Conservation (phyloP, 1,140 invertebrate species). For the Leptopilina clavipes region DNA sequence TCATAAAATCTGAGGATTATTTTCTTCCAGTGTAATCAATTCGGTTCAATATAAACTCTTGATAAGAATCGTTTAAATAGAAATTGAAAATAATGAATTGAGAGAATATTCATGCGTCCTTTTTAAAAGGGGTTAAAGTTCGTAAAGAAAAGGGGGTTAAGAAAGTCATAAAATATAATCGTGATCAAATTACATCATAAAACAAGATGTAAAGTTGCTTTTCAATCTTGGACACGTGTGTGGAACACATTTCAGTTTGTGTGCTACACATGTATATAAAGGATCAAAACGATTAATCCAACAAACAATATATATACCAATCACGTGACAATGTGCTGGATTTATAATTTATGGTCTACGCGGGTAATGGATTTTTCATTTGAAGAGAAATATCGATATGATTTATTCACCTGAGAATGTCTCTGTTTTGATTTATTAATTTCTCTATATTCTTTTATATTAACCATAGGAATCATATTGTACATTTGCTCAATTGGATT, state of each 20-base stretch:
- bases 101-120: too few species aligned
- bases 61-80: too few species aligned
- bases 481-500: too few species aligned
- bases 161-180: constrained; percentile 3
- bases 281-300: constrained; percentile 3
- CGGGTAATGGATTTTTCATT: constrained; percentile 15
- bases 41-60: too few species aligned
- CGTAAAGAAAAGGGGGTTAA: not conserved
- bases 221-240: not conserved
- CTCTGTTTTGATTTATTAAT: constrained; percentile 13
- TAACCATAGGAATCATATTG: too few species aligned
- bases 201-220: not conserved
- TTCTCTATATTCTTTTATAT: not conserved
- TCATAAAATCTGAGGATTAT: too few species aligned
- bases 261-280: not conserved
- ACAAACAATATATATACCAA: constrained; percentile 31
- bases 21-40: too few species aligned
- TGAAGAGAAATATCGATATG: not conserved
- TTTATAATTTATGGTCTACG: not conserved
- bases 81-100: too few species aligned
- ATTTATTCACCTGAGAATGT: not conserved
- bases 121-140: too few species aligned
- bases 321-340: not conserved
- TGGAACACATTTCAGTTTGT: not conserved
- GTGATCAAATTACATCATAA: not conserved